phyloP scores from a whole-genome alignment of 2,888 invertebrate genomes.

The Thera obeliscata region DNA sequence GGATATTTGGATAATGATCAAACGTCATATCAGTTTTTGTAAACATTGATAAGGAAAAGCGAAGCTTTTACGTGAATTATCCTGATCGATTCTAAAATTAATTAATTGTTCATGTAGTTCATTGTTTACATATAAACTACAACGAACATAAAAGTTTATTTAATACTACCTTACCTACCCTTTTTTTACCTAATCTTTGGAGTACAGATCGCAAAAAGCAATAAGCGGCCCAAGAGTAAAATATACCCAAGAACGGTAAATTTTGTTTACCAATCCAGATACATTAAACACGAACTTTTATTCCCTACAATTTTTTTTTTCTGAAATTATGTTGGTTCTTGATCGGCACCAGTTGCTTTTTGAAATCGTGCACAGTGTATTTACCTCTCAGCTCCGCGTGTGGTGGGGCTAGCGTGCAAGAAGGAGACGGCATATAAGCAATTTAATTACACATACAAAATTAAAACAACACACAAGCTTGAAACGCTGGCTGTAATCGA shows the following conservation, averaged over 20 bases:
- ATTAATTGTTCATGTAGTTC: neutral
- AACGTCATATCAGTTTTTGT: slow-evolving; percentile 1
- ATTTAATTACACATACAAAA: slow-evolving; percentile 54
- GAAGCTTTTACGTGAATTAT: neutral
- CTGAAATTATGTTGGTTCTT: neutral
- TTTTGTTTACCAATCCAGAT: too few species aligned
- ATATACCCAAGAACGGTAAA: too few species aligned
- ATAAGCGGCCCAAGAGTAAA: too few species aligned
- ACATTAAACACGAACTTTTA: too few species aligned
- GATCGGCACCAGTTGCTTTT: slow-evolving; percentile 12
- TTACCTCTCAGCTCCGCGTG: slow-evolving; percentile 84
- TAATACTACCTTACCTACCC: too few species aligned
- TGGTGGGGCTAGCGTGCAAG: slow-evolving; percentile 83
- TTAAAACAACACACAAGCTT: slow-evolving; percentile 16
- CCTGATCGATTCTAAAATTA: neutral
- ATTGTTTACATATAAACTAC: too few species aligned
- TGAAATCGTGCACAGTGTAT: slow-evolving; percentile 51
- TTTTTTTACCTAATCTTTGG: too few species aligned
- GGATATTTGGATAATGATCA: neutral
- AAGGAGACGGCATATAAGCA: slow-evolving; percentile 80
- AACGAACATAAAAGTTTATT: too few species aligned
- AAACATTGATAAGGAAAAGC: slow-evolving; percentile 10
- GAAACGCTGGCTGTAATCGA: slow-evolving; percentile 15
- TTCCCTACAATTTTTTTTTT: too few species aligned
- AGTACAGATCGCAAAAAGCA: too few species aligned